phyloP scores from a whole-genome alignment of 2,888 invertebrate species.

The Pelosia muscerda region DNA sequence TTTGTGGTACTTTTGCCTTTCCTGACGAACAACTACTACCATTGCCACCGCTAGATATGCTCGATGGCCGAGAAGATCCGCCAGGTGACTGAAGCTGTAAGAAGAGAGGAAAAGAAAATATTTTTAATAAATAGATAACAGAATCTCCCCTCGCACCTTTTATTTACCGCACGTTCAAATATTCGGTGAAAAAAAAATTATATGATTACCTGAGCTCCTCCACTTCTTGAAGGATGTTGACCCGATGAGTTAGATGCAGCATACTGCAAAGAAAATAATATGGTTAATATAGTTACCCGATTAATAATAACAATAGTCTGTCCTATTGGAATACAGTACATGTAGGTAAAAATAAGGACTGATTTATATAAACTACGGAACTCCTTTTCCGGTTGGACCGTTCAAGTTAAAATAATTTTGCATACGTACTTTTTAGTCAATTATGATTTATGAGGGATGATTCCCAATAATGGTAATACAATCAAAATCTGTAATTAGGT shows the following conservation, averaged over 20 bases:
- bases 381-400: too few species aligned
- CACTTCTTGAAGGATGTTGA: conserved; percentile 78
- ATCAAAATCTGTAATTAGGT: too few species aligned
- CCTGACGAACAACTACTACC: conserved; percentile 85
- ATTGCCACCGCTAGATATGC: conserved; percentile 84
- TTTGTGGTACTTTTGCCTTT: conserved; percentile 93
- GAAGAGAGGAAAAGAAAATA: conserved; percentile 51
- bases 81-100: conserved; percentile 81
- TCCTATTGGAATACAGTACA: neutral
- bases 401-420: too few species aligned
- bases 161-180: too few species aligned
- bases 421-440: too few species aligned
- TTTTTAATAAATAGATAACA: neutral
- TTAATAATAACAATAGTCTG: neutral
- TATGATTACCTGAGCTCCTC: conserved; percentile 69
- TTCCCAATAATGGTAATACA: too few species aligned
- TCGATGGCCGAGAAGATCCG: conserved; percentile 76
- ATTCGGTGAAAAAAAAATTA: too few species aligned
- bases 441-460: too few species aligned
- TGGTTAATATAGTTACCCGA: neutral
- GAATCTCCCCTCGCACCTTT: too few species aligned
- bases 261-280: conserved; percentile 67
- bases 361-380: too few species aligned
- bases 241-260: conserved; percentile 68
- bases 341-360: too few species aligned